Percentiles rank a stretch among this genome's conserved stretches.
Evolutionary conservation across 2,888 invertebrate species (phyloP).

Genomic region (Carabus problematicus): DNA sequence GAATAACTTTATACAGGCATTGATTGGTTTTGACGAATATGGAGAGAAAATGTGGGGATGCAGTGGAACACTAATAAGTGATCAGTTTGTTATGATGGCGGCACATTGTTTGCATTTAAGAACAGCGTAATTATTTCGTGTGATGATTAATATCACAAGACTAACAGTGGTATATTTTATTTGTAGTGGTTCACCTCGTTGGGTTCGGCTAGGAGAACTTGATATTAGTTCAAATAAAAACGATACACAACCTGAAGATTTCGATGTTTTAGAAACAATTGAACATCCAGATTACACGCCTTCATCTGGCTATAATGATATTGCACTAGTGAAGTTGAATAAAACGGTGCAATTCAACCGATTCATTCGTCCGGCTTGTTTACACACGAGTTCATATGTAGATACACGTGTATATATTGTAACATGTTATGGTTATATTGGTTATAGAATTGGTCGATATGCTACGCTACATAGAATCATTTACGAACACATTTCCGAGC

Average conservation of each 20-base stretch:
- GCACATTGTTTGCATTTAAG: conserved; percentile 65
- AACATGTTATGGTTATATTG: neutral
- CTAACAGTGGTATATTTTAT: too few relatives aligned
- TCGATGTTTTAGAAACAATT: too few relatives aligned
- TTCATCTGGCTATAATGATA: conserved; percentile 55
- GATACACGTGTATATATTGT: neutral
- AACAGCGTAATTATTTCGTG: conserved; percentile 37
- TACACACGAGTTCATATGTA: conserved; percentile 43
- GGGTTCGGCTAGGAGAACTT: too few relatives aligned
- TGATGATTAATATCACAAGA: neutral
- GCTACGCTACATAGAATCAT: neutral
- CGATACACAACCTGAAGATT: too few relatives aligned
- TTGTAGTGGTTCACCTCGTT: too few relatives aligned
- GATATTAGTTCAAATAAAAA: too few relatives aligned
- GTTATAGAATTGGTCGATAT: neutral
- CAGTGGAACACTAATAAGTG: conserved; percentile 71
- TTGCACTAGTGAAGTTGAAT: conserved; percentile 56
- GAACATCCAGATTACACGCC: too few relatives aligned
- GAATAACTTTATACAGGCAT: conserved; percentile 29
- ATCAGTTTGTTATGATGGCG: conserved; percentile 70
- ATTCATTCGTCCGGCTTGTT: conserved; percentile 57
- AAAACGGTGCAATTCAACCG: conserved; percentile 51
- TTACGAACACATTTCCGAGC: neutral
- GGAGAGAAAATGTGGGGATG: conserved; percentile 62
- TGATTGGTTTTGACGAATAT: conserved; percentile 4